phyloP scores from a whole-genome alignment of 2,888 invertebrate genomes.

The Orthosia gothica region DNA sequence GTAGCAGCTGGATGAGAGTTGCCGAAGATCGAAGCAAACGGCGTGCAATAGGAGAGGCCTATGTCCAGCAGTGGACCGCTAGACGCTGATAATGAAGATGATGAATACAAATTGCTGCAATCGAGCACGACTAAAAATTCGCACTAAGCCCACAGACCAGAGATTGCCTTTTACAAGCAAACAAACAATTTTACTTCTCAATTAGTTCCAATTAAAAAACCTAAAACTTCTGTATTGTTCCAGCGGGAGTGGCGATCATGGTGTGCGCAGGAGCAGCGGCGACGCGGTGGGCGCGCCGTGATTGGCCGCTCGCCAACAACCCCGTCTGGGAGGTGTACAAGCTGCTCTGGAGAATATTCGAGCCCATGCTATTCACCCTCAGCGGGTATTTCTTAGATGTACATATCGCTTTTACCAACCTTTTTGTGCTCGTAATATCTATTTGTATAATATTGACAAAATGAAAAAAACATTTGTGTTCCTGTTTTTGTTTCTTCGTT shows the following conservation, averaged over 20 bases:
- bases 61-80: too few relatives aligned
- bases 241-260: slow-evolving; percentile 90
- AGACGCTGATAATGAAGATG: too few relatives aligned
- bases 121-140: too few relatives aligned
- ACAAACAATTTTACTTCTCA: too few relatives aligned
- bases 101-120: too few relatives aligned
- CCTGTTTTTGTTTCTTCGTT: fast-evolving
- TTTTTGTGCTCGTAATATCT: slow-evolving; percentile 20
- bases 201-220: background rate
- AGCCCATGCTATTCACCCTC: slow-evolving; percentile 88
- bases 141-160: too few relatives aligned
- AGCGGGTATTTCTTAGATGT: slow-evolving; percentile 88
- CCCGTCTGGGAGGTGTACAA: slow-evolving; percentile 87
- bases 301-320: slow-evolving; percentile 85
- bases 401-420: slow-evolving; percentile 62
- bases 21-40: too few relatives aligned
- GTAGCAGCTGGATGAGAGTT: too few relatives aligned
- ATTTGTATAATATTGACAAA: too few relatives aligned
- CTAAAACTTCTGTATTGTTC: slow-evolving; percentile 37
- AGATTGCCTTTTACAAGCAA: too few relatives aligned
- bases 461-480: too few relatives aligned
- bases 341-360: slow-evolving; percentile 85
- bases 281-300: slow-evolving; percentile 86
- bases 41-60: too few relatives aligned
- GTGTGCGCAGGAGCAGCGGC: slow-evolving; percentile 87